Percentiles rank a stretch among this genome's conserved stretches.
Evolutionary conservation across 2,797 vertebrate genomes (phyloP).

Genomic region (Neostethus bicornis): DNA sequence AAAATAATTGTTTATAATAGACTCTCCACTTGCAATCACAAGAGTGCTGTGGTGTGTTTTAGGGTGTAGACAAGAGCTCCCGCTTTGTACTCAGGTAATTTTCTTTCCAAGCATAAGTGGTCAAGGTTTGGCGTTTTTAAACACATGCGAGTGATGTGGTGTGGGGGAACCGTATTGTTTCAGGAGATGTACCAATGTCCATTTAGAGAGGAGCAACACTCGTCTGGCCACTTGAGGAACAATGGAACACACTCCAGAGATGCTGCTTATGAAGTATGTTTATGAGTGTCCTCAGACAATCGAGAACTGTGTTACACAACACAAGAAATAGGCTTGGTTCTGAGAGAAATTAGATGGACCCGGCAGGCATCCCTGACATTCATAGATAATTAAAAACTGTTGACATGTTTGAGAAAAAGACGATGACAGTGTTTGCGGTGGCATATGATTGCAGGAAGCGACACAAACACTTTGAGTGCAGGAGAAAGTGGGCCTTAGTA

Average conservation of each 20-base stretch:
- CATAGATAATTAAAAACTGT: constrained; percentile 69
- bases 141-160: constrained; percentile 86
- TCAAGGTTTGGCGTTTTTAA: constrained; percentile 88
- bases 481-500: constrained; percentile 64
- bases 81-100: constrained; percentile 93
- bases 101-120: constrained; percentile 91
- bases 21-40: constrained; percentile 89
- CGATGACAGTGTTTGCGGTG: constrained; percentile 57
- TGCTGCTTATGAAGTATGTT: constrained; percentile 80
- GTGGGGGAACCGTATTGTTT: constrained; percentile 90
- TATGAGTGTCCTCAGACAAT: constrained; percentile 70
- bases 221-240: constrained; percentile 93
- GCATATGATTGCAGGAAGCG: constrained; percentile 49
- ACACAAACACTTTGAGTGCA: constrained; percentile 35
- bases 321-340: constrained; percentile 70
- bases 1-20: constrained; percentile 95
- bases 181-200: constrained; percentile 90
- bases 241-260: constrained; percentile 96
- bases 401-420: constrained; percentile 66
- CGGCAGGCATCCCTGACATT: constrained; percentile 76
- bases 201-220: constrained; percentile 93
- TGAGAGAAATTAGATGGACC: constrained; percentile 61
- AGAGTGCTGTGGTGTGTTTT: constrained; percentile 87
- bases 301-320: constrained; percentile 71
- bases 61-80: constrained; percentile 82